A percentile compares a stretch with the other conserved stretches of the same genome.
Conservation (phyloP, 23 tunicate species). For the Clavelina lepadiformis region DNA sequence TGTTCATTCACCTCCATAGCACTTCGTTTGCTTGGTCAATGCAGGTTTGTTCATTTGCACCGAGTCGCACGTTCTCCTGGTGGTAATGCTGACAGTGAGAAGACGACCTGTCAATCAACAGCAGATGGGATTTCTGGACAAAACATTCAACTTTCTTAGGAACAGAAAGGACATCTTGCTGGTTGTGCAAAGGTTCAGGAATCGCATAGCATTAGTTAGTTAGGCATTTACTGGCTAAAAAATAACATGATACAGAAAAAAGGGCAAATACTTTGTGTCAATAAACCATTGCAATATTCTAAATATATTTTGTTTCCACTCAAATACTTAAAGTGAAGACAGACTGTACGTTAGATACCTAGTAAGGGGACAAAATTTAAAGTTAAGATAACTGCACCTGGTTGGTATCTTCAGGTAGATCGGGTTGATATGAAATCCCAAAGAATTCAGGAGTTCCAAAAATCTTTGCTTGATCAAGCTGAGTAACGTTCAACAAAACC, state of each 20-base stretch:
- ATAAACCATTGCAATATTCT: too few species aligned
- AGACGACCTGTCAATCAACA: slow-evolving; percentile 37
- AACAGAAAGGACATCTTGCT: too few species aligned
- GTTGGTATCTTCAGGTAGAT: background rate
- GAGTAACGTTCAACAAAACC: slow-evolving; percentile 32
- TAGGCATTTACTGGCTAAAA: too few species aligned
- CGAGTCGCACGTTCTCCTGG: background rate
- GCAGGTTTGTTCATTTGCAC: slow-evolving; percentile 27
- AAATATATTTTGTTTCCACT: too few species aligned
- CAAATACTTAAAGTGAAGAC: too few species aligned
- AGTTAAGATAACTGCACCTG: background rate
- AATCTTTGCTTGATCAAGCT: slow-evolving; percentile 21
- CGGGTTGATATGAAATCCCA: slow-evolving; percentile 37
- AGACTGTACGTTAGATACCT: background rate
- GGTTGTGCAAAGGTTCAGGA: slow-evolving; percentile 1
- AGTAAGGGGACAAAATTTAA: background rate
- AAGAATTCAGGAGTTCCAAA: slow-evolving; percentile 32
- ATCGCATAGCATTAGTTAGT: background rate
- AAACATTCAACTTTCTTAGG: too few species aligned
- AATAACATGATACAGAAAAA: too few species aligned
- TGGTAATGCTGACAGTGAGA: slow-evolving; percentile 14
- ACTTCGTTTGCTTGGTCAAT: slow-evolving; percentile 43
- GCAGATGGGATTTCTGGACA: slow-evolving; percentile 19
- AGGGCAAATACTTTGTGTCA: too few species aligned
- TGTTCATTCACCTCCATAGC: slow-evolving; percentile 45